These are phyloP conservation scores for Microcebus tavaratra DNA, from an alignment of 2,113 vertebrate species.

Conservation along the genomic window DNA sequence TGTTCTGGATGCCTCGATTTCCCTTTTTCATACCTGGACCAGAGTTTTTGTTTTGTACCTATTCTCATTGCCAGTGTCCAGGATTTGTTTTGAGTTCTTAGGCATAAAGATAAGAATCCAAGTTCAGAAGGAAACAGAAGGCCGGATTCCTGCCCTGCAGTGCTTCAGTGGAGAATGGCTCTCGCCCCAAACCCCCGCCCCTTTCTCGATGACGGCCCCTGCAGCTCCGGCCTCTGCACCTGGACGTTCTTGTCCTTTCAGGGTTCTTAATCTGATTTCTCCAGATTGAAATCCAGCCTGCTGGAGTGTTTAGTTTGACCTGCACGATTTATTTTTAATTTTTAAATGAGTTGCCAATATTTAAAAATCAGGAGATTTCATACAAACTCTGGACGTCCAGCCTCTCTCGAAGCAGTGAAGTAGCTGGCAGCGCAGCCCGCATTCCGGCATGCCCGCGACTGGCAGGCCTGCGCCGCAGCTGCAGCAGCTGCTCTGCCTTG, in stretches of 20 bases:
- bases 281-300: neutral
- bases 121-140: neutral
- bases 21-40: neutral
- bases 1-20: neutral
- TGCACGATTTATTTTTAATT: neutral
- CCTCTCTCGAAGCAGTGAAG: neutral
- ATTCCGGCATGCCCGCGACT: neutral
- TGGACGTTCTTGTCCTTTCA: too few species aligned
- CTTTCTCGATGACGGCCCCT: accelerated
- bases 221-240: neutral
- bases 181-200: accelerated
- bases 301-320: neutral
- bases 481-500: neutral
- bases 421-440: neutral
- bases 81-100: neutral
- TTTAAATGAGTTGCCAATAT: neutral
- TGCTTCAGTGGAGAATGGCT: neutral
- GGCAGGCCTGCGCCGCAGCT: neutral
- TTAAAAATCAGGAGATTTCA: constrained; percentile 2
- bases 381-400: neutral
- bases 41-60: neutral
- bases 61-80: neutral
- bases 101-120: neutral
- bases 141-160: neutral
- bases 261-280: neutral